Evolutionary conservation across 2,888 invertebrate species (phyloP).

Genomic region (Hermodice carunculata): DNA sequence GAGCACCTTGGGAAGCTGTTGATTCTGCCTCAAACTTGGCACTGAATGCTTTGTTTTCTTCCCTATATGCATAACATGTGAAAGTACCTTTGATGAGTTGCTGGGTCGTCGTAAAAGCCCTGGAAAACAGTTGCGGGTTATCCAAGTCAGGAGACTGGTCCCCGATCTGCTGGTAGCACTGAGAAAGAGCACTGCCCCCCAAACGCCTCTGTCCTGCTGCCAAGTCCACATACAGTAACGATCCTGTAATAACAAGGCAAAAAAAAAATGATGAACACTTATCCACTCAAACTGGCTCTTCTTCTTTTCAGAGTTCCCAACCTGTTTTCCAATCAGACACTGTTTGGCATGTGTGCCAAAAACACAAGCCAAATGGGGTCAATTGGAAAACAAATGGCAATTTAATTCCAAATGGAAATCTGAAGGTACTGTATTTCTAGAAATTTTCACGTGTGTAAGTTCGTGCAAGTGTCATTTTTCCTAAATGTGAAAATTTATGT

Average conservation of each 20-base stretch:
- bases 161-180: constrained; percentile 89
- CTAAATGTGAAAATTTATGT: too few species aligned
- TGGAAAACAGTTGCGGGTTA: constrained; percentile 77
- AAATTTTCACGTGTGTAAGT: too few species aligned
- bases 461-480: too few species aligned
- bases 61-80: not conserved
- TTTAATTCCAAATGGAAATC: too few species aligned
- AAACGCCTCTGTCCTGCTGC: constrained; percentile 71
- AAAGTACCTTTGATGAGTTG: constrained; percentile 81
- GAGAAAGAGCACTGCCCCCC: constrained; percentile 94
- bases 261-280: not conserved
- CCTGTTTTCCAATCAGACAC: too few species aligned
- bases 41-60: not conserved
- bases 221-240: constrained; percentile 78
- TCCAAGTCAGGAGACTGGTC: constrained; percentile 85
- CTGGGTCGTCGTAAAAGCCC: constrained; percentile 88
- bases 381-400: too few species aligned
- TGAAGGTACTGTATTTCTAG: too few species aligned
- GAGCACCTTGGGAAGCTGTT: too few species aligned
- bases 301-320: too few species aligned
- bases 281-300: too few species aligned
- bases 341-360: too few species aligned
- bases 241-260: constrained; percentile 70
- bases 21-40: not conserved
- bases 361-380: too few species aligned